These are phyloP conservation scores for Plumapathes pennacea DNA, from an alignment of 92 coral and sea anemone genomes.

Conservation along the genomic window DNA sequence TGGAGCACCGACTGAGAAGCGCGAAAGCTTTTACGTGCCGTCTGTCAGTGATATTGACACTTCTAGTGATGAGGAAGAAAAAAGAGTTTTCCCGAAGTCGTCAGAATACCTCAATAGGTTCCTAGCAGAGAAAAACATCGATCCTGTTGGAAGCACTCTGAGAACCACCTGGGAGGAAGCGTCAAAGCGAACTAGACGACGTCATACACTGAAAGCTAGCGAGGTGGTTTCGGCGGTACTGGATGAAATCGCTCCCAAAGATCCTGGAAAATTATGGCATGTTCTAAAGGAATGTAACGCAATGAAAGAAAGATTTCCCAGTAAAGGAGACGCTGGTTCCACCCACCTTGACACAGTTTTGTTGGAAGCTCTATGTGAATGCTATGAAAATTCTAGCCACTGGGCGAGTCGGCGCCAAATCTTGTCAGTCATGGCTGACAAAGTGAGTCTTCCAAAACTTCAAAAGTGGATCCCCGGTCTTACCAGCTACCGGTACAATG, in stretches of 20 bases:
- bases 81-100: not conserved
- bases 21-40: too few relatives aligned
- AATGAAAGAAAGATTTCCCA: too few relatives aligned
- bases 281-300: too few relatives aligned
- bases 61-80: too few relatives aligned
- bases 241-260: conserved; percentile 7
- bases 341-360: not conserved
- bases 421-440: conserved; percentile 6
- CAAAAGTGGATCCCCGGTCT: conserved; percentile 4
- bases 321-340: too few relatives aligned
- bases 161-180: conserved; percentile 5
- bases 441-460: not conserved
- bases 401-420: conserved; percentile 10
- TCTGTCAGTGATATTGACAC: too few relatives aligned
- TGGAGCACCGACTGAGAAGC: too few relatives aligned
- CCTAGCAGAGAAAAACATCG: conserved; percentile 2
- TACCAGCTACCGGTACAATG: not conserved
- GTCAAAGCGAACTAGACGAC: conserved; percentile 14
- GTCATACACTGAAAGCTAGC: conserved; percentile 17
- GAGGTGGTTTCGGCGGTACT: conserved; percentile 26
- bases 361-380: not conserved
- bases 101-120: conserved; percentile 4
- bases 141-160: conserved; percentile 5
- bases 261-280: conserved; percentile 10
- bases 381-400: not conserved